These are phyloP conservation scores for Drosophila nannoptera DNA, from an alignment of 1,140 invertebrate species.

Conservation along the genomic window DNA sequence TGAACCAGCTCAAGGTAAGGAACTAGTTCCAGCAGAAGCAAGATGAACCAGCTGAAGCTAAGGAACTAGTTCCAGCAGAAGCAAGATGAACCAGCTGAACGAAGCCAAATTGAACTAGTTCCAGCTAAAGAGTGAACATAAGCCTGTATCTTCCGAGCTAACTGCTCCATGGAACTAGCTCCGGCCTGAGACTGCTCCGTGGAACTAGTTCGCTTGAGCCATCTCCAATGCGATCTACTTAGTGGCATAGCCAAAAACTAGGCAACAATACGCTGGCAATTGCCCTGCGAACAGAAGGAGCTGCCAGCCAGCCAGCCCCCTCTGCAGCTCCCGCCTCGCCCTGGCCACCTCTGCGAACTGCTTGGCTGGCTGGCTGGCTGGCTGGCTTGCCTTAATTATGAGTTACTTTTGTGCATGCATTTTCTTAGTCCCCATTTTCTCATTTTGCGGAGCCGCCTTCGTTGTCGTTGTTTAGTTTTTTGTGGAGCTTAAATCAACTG, in stretches of 20 bases:
- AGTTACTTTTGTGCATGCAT: conserved; percentile 72
- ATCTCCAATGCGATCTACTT: conserved; percentile 18
- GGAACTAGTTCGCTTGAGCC: conserved; percentile 17
- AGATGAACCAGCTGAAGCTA: no score
- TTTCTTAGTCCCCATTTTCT: conserved; percentile 56
- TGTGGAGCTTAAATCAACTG: conserved; percentile 61
- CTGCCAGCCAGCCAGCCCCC: conserved; percentile 3
- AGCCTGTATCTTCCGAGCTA: neutral
- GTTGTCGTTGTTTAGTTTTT: conserved; percentile 50
- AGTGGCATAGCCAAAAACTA: conserved; percentile 42
- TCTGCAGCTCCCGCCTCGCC: neutral
- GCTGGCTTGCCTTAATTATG: conserved; percentile 65
- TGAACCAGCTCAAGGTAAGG: no score
- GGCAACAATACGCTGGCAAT: conserved; percentile 46
- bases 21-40: no score
- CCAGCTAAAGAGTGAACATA: no score
- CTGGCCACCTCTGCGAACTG: conserved; percentile 9
- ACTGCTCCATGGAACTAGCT: neutral
- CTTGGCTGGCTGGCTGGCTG: conserved; percentile 8
- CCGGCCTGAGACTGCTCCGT: neutral
- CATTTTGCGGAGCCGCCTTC: conserved; percentile 19
- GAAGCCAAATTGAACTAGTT: no score
- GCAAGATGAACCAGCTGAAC: no score
- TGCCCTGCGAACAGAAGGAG: conserved; percentile 47
- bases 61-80: no score